phyloP scores from a whole-genome alignment of 92 coral and sea anemone genomes.

The Virgularia gustaviana region DNA sequence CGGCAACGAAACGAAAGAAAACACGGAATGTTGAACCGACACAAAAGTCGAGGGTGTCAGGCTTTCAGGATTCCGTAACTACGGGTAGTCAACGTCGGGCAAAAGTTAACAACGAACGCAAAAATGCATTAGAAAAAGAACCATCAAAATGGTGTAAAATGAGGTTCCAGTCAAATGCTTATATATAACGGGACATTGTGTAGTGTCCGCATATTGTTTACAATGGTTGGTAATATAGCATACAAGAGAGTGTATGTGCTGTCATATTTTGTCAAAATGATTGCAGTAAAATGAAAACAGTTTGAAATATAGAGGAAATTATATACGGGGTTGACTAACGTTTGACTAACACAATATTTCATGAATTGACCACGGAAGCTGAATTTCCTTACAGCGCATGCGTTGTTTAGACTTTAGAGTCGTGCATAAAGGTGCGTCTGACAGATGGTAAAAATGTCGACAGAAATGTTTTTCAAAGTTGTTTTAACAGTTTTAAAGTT shows the following conservation, averaged over 20 bases:
- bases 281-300: too few species aligned
- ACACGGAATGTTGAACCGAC: background rate
- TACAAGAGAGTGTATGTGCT: too few species aligned
- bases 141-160: conserved; percentile 37
- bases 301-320: too few species aligned
- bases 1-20: background rate
- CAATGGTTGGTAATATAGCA: background rate
- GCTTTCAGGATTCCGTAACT: too few species aligned
- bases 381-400: too few species aligned
- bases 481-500: background rate
- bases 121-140: conserved; percentile 9
- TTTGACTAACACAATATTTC: too few species aligned
- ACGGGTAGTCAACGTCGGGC: too few species aligned
- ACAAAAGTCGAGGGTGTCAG: background rate
- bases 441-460: too few species aligned
- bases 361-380: too few species aligned
- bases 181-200: background rate
- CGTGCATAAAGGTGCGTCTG: too few species aligned
- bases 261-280: background rate
- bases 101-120: conserved; percentile 27
- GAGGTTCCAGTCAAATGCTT: conserved; percentile 28
- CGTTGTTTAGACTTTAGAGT: too few species aligned
- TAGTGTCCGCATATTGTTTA: background rate
- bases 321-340: too few species aligned
- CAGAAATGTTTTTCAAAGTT: background rate